Percentiles rank a stretch among this genome's conserved stretches.
phyloP scores from a whole-genome alignment of 2,113 vertebrate genomes.

The Tetraodon nigroviridis region DNA sequence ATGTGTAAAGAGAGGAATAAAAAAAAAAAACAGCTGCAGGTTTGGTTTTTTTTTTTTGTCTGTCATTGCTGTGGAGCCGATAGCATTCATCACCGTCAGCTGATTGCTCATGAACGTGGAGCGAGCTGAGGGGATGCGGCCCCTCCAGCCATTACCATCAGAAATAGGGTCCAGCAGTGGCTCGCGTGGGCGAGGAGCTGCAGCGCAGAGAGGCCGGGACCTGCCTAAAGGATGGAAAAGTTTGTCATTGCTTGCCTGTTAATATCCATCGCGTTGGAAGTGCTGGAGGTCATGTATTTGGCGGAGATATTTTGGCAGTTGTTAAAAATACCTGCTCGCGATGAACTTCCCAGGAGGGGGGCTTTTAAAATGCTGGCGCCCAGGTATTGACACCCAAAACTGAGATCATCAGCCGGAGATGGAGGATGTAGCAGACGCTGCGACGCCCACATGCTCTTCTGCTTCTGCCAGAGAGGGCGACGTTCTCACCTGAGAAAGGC shows the following conservation, averaged over 20 bases:
- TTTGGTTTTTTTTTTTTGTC: conserved; percentile 19
- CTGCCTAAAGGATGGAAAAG: conserved; percentile 61
- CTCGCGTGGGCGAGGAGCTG: conserved; percentile 37
- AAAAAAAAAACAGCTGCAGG: neutral
- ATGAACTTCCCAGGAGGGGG: conserved; percentile 26
- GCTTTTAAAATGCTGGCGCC: conserved; percentile 16
- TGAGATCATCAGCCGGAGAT: conserved; percentile 28
- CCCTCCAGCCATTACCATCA: conserved; percentile 74
- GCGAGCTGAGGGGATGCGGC: conserved; percentile 76
- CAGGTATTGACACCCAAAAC: conserved; percentile 28
- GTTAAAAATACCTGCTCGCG: conserved; percentile 32
- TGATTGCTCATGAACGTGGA: conserved; percentile 69
- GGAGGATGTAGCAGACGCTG: conserved; percentile 24
- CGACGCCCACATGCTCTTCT: conserved; percentile 43
- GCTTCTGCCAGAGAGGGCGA: conserved; percentile 22
- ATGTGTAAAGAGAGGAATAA: conserved; percentile 7
- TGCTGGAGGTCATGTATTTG: conserved; percentile 22
- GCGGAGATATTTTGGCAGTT: conserved; percentile 17
- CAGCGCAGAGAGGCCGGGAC: conserved; percentile 34
- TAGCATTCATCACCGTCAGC: conserved; percentile 68
- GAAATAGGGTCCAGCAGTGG: conserved; percentile 69
- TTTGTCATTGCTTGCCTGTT: conserved; percentile 58
- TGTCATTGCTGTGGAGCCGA: conserved; percentile 41
- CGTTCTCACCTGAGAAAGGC: conserved; percentile 47
- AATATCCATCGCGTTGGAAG: conserved; percentile 27